Evolutionary conservation across 1,140 invertebrate species (phyloP), one percentile per base, ranked within the genome.

Genomic region (Proales similis): DNA sequence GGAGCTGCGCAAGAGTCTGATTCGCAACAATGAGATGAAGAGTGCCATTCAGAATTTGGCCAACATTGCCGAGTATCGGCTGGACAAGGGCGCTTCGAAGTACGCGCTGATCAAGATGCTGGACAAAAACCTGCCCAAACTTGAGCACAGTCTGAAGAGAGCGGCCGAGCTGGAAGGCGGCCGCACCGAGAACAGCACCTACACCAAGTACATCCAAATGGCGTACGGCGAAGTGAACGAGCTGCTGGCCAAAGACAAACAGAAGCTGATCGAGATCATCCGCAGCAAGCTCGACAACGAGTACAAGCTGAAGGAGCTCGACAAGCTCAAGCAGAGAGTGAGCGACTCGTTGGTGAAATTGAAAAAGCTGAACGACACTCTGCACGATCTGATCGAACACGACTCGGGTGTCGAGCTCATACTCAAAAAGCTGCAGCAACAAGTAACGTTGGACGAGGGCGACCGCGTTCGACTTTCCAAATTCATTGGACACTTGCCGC

Each of bases 41-140:
- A 42, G 36, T n/a, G 51, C 51, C 19, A 19, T 57, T 4, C 51
- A 57, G 45, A 57, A 57, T 42, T 57, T 57, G 36, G 51, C 51
- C 33, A 42, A 57, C 20, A 57, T 57, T 14, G 51, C 51, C 4
- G 51, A 42, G 22, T 57, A 57, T 27, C 39, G 45, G 20, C 29
- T 57, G 4, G n/a, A n/a, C n/a, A n/a, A n/a, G n/a, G n/a, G n/a
- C n/a, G n/a, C n/a, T n/a, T n/a, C n/a, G n/a, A n/a, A n/a, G n/a
- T n/a, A n/a, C n/a, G n/a, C n/a, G n/a, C n/a, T n/a, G n/a, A n/a
- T n/a, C n/a, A n/a, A n/a, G n/a, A n/a, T n/a, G n/a, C n/a, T n/a
- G n/a, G n/a, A n/a, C n/a, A n/a, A n/a, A n/a, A n/a, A n/a, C n/a
- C n/a, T n/a, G n/a, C n/a, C n/a, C n/a, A n/a, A n/a, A n/a, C n/a